Conservation (phyloP, 2,797 vertebrate genomes). For the Acridotheres tristis region DNA sequence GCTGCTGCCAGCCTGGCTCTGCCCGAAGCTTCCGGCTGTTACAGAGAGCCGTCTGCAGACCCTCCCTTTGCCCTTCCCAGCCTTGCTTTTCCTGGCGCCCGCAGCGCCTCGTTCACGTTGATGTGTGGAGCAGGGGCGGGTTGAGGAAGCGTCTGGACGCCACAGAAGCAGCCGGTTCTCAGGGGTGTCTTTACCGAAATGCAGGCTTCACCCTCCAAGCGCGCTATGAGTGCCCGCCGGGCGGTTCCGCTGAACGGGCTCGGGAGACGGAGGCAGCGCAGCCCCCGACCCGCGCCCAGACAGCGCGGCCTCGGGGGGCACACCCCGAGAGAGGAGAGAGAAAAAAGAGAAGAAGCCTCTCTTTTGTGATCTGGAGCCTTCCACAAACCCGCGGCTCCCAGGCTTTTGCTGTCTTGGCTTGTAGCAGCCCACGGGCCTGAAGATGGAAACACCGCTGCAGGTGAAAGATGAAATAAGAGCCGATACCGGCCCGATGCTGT, state of each 20-base stretch:
- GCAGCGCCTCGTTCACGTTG: fast-evolving
- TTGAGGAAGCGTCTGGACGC: fast-evolving
- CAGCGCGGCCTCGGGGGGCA: fast-evolving
- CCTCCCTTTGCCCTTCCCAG: fast-evolving
- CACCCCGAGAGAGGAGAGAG: too few species aligned
- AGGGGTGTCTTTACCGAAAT: fast-evolving
- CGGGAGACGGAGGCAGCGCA: fast-evolving
- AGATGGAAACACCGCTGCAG: neutral
- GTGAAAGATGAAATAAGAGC: neutral
- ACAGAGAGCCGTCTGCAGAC: fast-evolving
- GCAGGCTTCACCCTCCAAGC: fast-evolving
- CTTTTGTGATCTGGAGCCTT: fast-evolving
- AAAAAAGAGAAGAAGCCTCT: neutral
- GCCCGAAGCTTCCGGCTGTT: fast-evolving
- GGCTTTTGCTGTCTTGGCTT: neutral
- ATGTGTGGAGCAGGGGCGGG: neutral
- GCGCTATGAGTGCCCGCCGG: fast-evolving
- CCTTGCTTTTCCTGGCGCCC: fast-evolving
- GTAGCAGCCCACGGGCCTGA: neutral
- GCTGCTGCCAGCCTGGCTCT: fast-evolving
- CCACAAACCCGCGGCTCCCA: neutral
- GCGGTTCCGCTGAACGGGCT: fast-evolving
- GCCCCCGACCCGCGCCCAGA: too few species aligned
- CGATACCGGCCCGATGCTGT: neutral
- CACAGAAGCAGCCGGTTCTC: fast-evolving